Evolutionary conservation across 2,888 invertebrate species (phyloP).

Genomic region (Craniophora ligustri): DNA sequence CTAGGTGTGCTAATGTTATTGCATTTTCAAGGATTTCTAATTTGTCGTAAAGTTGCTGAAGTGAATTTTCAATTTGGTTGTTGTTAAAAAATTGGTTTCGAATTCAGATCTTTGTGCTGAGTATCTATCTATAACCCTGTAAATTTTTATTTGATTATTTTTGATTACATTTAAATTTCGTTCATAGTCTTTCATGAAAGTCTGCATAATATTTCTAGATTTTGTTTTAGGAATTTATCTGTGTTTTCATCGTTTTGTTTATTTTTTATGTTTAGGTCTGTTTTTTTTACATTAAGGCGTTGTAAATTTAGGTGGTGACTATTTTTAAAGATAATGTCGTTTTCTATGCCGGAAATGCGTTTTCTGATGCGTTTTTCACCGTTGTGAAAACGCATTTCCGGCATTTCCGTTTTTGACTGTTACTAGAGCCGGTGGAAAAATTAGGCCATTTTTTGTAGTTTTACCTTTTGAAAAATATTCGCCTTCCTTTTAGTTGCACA

Average conservation of each 20-base stretch:
- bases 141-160: conserved; percentile 17
- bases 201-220: conserved; percentile 16
- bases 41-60: conserved; percentile 33
- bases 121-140: conserved; percentile 21
- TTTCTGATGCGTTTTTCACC: conserved; percentile 39
- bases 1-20: conserved; percentile 20
- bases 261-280: neutral
- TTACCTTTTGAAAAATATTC: conserved; percentile 27
- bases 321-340: conserved; percentile 23
- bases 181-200: conserved; percentile 12
- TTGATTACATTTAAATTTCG: conserved; percentile 1
- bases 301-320: conserved; percentile 20
- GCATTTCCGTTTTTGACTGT: conserved; percentile 37
- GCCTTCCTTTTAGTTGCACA: conserved; percentile 42
- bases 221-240: conserved; percentile 24
- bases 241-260: neutral
- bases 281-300: neutral
- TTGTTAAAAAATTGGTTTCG: conserved; percentile 15
- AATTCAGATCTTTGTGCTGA: conserved; percentile 7
- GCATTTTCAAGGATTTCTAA: conserved; percentile 22
- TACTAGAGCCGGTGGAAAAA: conserved; percentile 37
- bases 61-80: conserved; percentile 5
- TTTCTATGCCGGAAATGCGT: too few relatives aligned
- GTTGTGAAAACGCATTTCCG: too few relatives aligned
- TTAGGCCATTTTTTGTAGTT: conserved; percentile 30